These are phyloP conservation scores for Ethmia dodecea DNA, from an alignment of 2,888 invertebrate species.

Conservation along the genomic window DNA sequence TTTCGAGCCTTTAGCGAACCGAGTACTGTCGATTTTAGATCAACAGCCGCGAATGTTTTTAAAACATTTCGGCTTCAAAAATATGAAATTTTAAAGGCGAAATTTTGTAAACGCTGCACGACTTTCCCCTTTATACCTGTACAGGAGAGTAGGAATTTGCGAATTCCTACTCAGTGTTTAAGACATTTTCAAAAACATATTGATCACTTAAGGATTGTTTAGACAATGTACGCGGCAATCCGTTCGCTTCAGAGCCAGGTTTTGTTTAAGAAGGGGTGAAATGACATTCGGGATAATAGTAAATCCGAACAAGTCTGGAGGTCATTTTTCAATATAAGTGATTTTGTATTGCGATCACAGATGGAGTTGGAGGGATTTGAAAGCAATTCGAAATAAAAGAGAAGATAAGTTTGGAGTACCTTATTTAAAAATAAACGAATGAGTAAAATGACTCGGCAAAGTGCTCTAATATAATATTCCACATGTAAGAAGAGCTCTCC, in stretches of 20 bases:
- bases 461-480: slow-evolving; percentile 64
- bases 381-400: no score
- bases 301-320: slow-evolving; percentile 51
- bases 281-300: slow-evolving; percentile 64
- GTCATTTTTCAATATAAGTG: slow-evolving; percentile 68
- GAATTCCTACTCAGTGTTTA: slow-evolving; percentile 16
- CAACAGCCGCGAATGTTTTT: slow-evolving; percentile 25
- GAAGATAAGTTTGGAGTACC: no score
- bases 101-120: slow-evolving; percentile 11
- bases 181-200: slow-evolving; percentile 31
- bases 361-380: no score
- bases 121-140: slow-evolving; percentile 9
- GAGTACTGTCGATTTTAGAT: slow-evolving; percentile 30
- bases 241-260: slow-evolving; percentile 67
- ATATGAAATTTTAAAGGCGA: slow-evolving; percentile 42
- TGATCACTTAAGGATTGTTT: slow-evolving; percentile 66
- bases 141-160: slow-evolving; percentile 22
- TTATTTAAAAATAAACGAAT: slow-evolving; percentile 11
- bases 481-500: slow-evolving; percentile 56
- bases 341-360: slow-evolving; percentile 21
- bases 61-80: slow-evolving; percentile 34
- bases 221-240: slow-evolving; percentile 68
- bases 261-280: slow-evolving; percentile 67
- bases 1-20: slow-evolving; percentile 25
- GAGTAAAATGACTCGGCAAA: slow-evolving; percentile 53